phyloP scores from a whole-genome alignment of 2,797 vertebrate genomes.

The Tinamus major region DNA sequence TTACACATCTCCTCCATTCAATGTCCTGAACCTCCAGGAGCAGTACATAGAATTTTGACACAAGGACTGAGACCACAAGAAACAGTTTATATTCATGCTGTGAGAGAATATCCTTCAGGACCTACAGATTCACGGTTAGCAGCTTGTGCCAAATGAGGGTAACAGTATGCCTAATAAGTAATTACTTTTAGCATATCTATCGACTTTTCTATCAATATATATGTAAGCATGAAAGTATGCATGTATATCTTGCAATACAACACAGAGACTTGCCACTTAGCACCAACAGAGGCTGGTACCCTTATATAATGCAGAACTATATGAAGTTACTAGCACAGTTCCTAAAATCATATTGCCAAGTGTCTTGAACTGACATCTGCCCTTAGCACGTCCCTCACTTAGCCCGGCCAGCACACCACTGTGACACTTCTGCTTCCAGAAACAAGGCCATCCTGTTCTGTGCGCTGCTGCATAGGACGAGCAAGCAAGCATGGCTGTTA shows the following conservation, averaged over 20 bases:
- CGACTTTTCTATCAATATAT: background rate
- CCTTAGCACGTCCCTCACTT: conserved; percentile 21
- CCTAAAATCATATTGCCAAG: background rate
- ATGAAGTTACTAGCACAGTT: background rate
- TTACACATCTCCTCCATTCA: background rate
- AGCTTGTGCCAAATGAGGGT: background rate
- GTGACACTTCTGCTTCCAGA: conserved; percentile 2
- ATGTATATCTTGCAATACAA: background rate
- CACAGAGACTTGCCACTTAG: background rate
- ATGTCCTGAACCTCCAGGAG: background rate
- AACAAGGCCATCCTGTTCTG: background rate
- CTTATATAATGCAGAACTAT: background rate
- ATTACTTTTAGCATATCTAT: background rate
- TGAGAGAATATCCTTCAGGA: background rate
- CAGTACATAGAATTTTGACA: background rate
- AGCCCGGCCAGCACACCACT: background rate
- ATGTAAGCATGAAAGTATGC: background rate
- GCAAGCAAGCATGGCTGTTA: background rate
- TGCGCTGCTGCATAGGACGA: background rate
- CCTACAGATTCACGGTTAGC: background rate
- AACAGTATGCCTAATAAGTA: background rate
- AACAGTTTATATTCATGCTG: background rate
- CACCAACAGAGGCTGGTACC: background rate
- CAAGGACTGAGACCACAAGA: background rate
- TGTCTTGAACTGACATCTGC: background rate